Conservation (phyloP, 2,888 invertebrate species). For the Phoenoteleia sp. region DNA sequence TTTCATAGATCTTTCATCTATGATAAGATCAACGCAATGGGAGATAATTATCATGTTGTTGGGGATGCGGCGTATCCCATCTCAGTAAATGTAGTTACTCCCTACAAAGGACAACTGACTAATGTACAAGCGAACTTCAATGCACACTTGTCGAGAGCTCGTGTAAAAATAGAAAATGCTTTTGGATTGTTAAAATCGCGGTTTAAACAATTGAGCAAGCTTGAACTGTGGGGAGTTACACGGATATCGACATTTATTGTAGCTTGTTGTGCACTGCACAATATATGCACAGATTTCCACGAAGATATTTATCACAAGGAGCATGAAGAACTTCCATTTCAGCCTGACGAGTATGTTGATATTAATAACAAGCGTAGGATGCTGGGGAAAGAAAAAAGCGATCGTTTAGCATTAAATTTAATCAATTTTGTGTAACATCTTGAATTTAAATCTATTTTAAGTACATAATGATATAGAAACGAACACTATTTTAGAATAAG, state of each 20-base stretch:
- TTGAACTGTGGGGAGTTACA: neutral
- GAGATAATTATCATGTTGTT: neutral
- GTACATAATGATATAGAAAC: neutral
- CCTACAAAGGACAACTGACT: neutral
- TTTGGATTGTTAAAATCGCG: neutral
- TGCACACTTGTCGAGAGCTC: neutral
- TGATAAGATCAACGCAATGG: neutral
- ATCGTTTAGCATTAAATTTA: neutral
- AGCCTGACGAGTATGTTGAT: neutral
- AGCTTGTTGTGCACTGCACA: neutral
- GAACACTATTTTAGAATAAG: neutral
- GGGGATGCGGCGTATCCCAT: neutral
- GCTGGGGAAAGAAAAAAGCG: neutral
- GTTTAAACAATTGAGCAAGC: neutral
- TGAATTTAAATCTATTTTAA: neutral
- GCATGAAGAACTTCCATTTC: neutral
- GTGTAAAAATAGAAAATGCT: neutral
- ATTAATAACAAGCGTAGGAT: neutral
- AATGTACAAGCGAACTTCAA: neutral
- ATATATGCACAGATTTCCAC: neutral
- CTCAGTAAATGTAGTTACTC: neutral
- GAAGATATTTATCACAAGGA: neutral
- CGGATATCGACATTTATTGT: neutral
- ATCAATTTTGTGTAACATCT: no score
- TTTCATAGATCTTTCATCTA: neutral